Percentiles rank a stretch among this genome's conserved stretches.
Conservation (phyloP, 2,113 vertebrate genomes). For the Puntigrus tetrazona region DNA sequence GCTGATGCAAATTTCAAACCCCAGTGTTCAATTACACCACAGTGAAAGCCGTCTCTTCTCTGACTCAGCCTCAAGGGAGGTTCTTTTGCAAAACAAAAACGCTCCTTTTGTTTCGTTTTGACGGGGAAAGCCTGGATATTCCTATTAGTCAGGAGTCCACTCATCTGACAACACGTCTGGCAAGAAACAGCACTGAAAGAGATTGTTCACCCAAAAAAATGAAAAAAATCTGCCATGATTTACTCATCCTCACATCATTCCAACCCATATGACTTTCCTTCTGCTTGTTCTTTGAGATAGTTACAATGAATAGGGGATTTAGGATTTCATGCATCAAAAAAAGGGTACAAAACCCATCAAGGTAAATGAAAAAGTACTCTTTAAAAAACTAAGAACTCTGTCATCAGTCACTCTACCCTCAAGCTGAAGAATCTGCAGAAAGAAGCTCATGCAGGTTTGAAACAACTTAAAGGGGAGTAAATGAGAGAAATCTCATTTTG, state of each 20-base stretch:
- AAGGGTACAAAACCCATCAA: background rate
- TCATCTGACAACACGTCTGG: background rate
- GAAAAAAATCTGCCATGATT: background rate
- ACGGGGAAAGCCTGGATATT: background rate
- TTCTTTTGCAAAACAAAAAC: background rate
- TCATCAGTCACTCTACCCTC: background rate
- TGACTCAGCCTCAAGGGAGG: background rate
- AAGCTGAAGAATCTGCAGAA: too few relatives aligned
- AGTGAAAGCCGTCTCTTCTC: conserved; percentile 5
- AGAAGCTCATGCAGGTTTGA: background rate
- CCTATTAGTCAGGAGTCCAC: conserved; percentile 13
- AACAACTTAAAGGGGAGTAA: background rate
- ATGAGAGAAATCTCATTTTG: background rate
- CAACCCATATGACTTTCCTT: background rate
- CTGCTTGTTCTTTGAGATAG: background rate
- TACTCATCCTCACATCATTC: background rate
- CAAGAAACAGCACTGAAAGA: conserved; percentile 1
- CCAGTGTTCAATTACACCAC: background rate
- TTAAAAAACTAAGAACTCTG: background rate
- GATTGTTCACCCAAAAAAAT: background rate
- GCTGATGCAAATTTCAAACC: conserved; percentile 11
- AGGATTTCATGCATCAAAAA: background rate
- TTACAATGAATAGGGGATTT: background rate
- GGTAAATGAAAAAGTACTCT: background rate
- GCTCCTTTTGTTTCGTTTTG: background rate